Evolutionary conservation across 2,113 vertebrate genomes (phyloP).

Genomic region (Melanerpes formicivorus): DNA sequence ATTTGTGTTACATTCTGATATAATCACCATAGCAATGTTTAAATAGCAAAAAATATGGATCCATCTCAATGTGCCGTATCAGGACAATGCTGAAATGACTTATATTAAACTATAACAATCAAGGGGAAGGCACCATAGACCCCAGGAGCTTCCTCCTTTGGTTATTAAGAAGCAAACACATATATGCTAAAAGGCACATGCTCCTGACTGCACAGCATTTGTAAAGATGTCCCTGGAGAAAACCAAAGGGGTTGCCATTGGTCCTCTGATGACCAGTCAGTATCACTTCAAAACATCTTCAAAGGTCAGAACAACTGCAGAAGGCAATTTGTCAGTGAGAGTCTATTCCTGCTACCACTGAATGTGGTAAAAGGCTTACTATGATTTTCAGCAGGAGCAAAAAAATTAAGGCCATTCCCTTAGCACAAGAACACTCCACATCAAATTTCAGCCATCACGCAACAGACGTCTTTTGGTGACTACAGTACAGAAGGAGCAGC

Average conservation of each 20-base stretch:
- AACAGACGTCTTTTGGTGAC: slow-evolving; percentile 12
- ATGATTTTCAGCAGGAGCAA: not conserved
- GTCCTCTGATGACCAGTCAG: not conserved
- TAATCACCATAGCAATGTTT: slow-evolving; percentile 3
- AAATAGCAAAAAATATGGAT: slow-evolving; percentile 16
- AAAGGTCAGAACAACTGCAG: slow-evolving; percentile 25
- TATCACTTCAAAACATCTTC: slow-evolving; percentile 25
- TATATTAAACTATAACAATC: not conserved
- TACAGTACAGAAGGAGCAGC: slow-evolving; percentile 25
- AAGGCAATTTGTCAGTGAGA: not conserved
- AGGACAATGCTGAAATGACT: not conserved
- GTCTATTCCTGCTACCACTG: not conserved
- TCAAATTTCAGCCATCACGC: not conserved
- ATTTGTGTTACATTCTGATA: slow-evolving; percentile 7
- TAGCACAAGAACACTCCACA: not conserved
- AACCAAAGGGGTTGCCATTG: not conserved
- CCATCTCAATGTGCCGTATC: not conserved
- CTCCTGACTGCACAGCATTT: not conserved
- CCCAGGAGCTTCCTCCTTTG: not conserved
- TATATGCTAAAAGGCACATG: not conserved
- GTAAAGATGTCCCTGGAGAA: not conserved
- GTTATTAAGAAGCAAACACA: not conserved
- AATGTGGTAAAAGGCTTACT: not conserved
- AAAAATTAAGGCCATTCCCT: slow-evolving; percentile 15
- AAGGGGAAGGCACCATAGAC: not conserved